Evolutionary conservation across 2,888 invertebrate species (phyloP).

Genomic region (Cheiracanthium punctorium): DNA sequence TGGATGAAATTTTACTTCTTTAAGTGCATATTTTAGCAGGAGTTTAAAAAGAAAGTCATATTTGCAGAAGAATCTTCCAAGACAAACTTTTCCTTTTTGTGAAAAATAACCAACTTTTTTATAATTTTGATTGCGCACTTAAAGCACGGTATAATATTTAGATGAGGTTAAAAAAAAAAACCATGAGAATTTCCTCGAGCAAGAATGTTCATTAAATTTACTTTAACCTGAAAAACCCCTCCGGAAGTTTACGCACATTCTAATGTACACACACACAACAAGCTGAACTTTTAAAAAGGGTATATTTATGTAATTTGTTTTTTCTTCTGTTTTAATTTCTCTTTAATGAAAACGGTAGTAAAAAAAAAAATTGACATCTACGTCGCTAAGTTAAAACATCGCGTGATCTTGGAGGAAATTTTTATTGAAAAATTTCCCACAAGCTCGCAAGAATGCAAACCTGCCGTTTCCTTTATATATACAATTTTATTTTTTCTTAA

Average conservation of each 20-base stretch:
- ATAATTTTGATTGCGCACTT: slow-evolving; percentile 11
- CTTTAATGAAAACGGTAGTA: slow-evolving; percentile 61
- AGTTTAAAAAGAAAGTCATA: slow-evolving; percentile 62
- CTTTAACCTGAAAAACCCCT: slow-evolving; percentile 42
- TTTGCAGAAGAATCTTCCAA: slow-evolving; percentile 50
- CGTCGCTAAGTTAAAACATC: slow-evolving; percentile 61
- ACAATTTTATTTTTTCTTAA: not conserved
- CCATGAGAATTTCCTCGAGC: not conserved
- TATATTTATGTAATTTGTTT: slow-evolving; percentile 48
- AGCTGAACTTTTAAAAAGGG: slow-evolving; percentile 29
- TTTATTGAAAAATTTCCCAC: slow-evolving; percentile 66
- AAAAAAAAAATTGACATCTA: slow-evolving; percentile 46
- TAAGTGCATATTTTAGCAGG: not conserved
- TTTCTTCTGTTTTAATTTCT: slow-evolving; percentile 63
- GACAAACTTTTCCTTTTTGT: slow-evolving; percentile 31
- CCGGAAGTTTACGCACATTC: not conserved
- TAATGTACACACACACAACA: no score
- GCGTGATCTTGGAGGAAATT: slow-evolving; percentile 47
- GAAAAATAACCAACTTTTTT: slow-evolving; percentile 21
- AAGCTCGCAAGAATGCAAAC: not conserved
- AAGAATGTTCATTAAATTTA: slow-evolving; percentile 58
- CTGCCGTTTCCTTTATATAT: no score
- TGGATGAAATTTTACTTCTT: not conserved
- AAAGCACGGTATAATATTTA: slow-evolving; percentile 23
- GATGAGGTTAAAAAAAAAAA: slow-evolving; percentile 30